phyloP scores from a whole-genome alignment of 2,888 invertebrate species.

The Ophioninae sp. region DNA sequence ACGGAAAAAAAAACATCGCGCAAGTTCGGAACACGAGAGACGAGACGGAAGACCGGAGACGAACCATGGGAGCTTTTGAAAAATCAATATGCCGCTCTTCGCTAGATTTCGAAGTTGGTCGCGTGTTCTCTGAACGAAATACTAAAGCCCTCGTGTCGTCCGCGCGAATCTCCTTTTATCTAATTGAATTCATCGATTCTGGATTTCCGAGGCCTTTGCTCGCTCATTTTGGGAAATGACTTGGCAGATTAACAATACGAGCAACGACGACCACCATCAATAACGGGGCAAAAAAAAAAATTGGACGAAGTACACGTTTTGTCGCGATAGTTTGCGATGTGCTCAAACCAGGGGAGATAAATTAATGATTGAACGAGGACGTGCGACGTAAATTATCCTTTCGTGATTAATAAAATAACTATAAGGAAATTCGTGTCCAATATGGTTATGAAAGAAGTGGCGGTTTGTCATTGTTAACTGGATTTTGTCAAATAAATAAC shows the following conservation, averaged over 20 bases:
- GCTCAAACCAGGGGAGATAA: not conserved
- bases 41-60: constrained; percentile 6
- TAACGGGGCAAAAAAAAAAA: not conserved
- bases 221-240: not conserved
- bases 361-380: not conserved
- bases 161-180: constrained; percentile 34
- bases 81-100: constrained; percentile 40
- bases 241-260: not conserved
- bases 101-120: constrained; percentile 33
- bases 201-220: constrained; percentile 2
- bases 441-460: not conserved
- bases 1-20: not conserved
- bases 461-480: not conserved
- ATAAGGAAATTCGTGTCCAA: not conserved
- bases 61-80: constrained; percentile 25
- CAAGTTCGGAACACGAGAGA: constrained; percentile 1
- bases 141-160: constrained; percentile 21
- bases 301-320: not conserved
- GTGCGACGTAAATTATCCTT: not conserved
- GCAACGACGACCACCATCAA: not conserved
- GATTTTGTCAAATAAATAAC: not conserved
- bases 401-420: not conserved
- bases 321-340: not conserved
- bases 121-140: constrained; percentile 28
- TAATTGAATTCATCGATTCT: constrained; percentile 35